These are phyloP conservation scores for Papilio glaucus DNA, from an alignment of 1,140 invertebrate genomes.

Conservation along the genomic window DNA sequence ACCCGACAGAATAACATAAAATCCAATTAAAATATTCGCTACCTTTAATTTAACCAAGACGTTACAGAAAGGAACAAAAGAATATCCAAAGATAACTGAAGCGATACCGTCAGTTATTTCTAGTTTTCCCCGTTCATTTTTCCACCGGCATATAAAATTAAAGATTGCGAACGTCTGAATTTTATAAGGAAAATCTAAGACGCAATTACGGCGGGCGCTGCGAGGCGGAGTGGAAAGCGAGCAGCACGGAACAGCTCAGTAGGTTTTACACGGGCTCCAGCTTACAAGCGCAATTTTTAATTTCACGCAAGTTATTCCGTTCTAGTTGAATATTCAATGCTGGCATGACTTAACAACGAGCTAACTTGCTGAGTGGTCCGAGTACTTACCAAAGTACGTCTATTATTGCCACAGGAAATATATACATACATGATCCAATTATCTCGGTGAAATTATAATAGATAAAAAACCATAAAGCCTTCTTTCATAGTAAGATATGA, in stretches of 20 bases:
- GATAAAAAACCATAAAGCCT: no score
- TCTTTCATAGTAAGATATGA: no score
- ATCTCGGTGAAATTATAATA: no score
- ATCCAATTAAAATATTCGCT: background rate
- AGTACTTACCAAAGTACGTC: background rate
- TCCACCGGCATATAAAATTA: background rate
- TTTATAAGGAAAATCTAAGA: constrained; percentile 15
- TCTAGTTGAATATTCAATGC: constrained; percentile 10
- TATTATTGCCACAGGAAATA: background rate
- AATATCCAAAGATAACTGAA: background rate
- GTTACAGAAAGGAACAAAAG: background rate
- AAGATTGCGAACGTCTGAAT: constrained; percentile 17
- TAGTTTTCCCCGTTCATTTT: background rate
- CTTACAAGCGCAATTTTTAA: constrained; percentile 14
- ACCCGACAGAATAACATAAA: no score
- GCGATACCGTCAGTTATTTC: background rate
- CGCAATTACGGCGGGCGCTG: background rate
- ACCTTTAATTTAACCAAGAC: background rate
- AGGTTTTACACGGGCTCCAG: background rate
- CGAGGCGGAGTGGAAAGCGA: background rate
- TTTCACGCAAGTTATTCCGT: constrained; percentile 1
- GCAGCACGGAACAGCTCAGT: background rate
- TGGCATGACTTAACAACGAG: constrained; percentile 3
- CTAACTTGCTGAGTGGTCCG: background rate
- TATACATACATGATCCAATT: background rate